Evolutionary conservation across 2,888 invertebrate species (phyloP).

Genomic region (Nomada ferruginata): DNA sequence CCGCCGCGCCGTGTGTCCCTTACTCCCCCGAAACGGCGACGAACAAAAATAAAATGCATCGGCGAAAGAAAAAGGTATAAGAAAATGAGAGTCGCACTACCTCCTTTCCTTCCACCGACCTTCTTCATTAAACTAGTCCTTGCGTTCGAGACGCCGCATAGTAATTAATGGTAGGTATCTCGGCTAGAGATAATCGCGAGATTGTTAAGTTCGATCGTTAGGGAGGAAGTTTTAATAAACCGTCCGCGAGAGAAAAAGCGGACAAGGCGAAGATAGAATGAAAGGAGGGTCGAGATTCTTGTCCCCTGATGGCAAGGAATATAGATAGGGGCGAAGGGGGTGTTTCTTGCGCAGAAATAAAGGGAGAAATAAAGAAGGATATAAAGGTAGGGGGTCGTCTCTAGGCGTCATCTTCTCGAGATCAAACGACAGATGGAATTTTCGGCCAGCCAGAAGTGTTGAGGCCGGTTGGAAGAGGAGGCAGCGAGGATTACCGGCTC

Average conservation of each 20-base stretch:
- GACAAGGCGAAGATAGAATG: neutral
- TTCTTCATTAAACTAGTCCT: neutral
- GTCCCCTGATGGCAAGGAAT: neutral
- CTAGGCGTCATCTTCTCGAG: constrained; percentile 32
- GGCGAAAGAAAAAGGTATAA: neutral
- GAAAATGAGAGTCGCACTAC: constrained; percentile 17
- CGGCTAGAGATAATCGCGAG: constrained; percentile 57
- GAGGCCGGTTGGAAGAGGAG: constrained; percentile 5
- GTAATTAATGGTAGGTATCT: constrained; percentile 63
- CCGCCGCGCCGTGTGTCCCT: no score
- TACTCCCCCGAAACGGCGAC: neutral
- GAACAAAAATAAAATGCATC: no score
- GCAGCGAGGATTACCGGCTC: constrained; percentile 44
- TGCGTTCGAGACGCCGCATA: constrained; percentile 43
- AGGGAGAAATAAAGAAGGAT: constrained; percentile 7
- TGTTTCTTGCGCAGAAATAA: constrained; percentile 35
- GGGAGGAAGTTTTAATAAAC: constrained; percentile 69
- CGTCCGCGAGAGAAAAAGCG: constrained; percentile 8
- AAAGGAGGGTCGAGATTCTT: neutral
- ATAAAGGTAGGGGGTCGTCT: neutral
- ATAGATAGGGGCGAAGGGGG: neutral
- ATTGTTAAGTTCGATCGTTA: constrained; percentile 70
- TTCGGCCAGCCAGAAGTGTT: neutral
- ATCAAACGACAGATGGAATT: constrained; percentile 39
- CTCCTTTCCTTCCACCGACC: neutral